Base-by-base conservation (phyloP, 2,888 invertebrate species). In the Buathra laborator region DNA sequence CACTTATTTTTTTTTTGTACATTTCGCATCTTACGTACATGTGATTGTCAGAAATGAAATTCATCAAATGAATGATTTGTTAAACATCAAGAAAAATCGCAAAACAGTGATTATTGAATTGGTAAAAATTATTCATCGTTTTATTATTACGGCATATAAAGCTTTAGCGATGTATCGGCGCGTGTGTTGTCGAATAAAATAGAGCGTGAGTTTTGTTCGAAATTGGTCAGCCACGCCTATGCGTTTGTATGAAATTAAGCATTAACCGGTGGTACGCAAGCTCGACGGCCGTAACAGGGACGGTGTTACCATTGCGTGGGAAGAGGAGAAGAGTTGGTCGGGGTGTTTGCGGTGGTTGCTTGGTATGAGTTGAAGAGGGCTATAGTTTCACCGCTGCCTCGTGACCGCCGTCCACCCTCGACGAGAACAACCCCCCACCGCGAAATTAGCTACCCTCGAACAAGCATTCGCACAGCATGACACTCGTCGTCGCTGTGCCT, bases 391-490 rank as follows among this genome's bases (percentile, higher is more conserved):
- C 66, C 43, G 56, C 46, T 84, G 72, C 78, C 76, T 56, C 81
- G 70, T 72, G 64, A 81, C 70, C 81, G 44, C 56, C 44, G 59
- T 43, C 68, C 71, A 56, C 46, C 56, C 75, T n/a, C 32, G 32
- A 44, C 24, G 64, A 32, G 29, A 64, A 32, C 75, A 51, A 75
- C 51, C 51, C 48, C 51, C 37, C 37, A 43, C 62, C 77, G 66
- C 77, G 70, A 81, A 85, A 81, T 85, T 85, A 85, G 81, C 70
- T 64, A 78, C 81, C 81, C 66, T 81, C 75, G 71, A 82, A 71
- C 78, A 56, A 82, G 75, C 24, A 78, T 66, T 78, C 78, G 78
- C 64, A 37, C 72, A 77, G 78, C 32, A 56, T 81, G 84, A 81
- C 84, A 81, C 81, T 84, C 81, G 62, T 78, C 67, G 64, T 78